phyloP scores from a whole-genome alignment of 2,888 invertebrate species.

The Ischnura elegans region DNA sequence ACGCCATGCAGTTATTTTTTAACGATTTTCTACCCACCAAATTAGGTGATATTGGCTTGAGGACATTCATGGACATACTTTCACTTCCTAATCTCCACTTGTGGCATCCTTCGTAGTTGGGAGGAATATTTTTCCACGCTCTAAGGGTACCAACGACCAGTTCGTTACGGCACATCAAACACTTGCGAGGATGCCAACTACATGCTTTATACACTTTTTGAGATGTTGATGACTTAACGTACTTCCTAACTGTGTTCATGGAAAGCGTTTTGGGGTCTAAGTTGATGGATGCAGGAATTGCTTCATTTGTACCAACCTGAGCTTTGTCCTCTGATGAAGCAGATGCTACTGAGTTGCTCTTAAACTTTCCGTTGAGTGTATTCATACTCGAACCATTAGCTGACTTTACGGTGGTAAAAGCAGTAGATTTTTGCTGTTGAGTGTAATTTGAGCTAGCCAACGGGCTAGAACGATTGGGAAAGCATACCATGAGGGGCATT shows the following conservation, averaged over 20 bases:
- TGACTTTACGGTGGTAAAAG: background rate
- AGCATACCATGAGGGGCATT: background rate
- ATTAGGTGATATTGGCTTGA: no score
- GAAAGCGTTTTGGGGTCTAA: background rate
- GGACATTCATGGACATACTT: background rate
- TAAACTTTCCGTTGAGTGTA: background rate
- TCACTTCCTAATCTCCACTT: slow-evolving; percentile 5
- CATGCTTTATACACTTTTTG: background rate
- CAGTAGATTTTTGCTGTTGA: background rate
- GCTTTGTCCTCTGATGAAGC: background rate
- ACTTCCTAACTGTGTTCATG: background rate
- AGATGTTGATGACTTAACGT: background rate
- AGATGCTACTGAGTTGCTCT: background rate
- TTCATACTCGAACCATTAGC: background rate
- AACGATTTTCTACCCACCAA: background rate
- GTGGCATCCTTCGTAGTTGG: slow-evolving; percentile 28
- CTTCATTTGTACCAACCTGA: background rate
- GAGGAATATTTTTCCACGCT: background rate
- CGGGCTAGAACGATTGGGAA: background rate
- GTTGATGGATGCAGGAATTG: background rate
- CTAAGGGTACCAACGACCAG: background rate
- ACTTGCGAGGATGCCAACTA: slow-evolving; percentile 37
- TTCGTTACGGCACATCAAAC: slow-evolving; percentile 39
- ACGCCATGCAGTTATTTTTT: slow-evolving; percentile 24
- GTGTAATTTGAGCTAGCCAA: background rate